These are phyloP conservation scores for Pseudopleuronectes americanus DNA, from an alignment of 2,797 vertebrate genomes.

Conservation along the genomic window DNA sequence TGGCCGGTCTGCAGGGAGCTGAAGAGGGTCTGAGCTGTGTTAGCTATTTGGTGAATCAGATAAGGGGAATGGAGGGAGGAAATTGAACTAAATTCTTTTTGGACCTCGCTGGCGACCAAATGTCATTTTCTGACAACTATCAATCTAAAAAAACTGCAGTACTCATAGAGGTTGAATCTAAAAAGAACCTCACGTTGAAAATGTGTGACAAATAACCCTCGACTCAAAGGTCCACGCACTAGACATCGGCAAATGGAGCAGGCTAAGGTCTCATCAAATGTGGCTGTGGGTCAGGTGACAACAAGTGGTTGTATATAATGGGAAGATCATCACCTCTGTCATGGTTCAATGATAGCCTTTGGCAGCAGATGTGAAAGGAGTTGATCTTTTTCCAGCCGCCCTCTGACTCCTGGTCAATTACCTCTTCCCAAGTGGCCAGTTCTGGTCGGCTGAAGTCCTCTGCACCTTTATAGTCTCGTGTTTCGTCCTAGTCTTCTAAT, in stretches of 20 bases:
- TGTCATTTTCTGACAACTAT: constrained; percentile 48
- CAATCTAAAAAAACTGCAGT: constrained; percentile 24
- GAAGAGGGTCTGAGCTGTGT: constrained; percentile 21
- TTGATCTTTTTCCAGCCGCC: neutral
- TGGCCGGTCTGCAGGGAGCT: constrained; percentile 35
- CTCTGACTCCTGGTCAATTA: neutral
- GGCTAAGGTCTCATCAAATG: neutral
- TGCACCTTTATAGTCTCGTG: neutral
- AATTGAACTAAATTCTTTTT: constrained; percentile 31
- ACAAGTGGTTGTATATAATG: neutral
- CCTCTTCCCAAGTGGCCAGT: neutral
- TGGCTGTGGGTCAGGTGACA: neutral
- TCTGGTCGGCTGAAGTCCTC: neutral
- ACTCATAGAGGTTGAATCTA: neutral
- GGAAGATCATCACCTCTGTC: neutral
- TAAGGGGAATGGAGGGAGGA: constrained; percentile 26
- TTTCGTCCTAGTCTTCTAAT: neutral
- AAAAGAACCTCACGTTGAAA: constrained; percentile 7
- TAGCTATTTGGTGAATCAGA: constrained; percentile 18
- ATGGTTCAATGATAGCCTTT: neutral
- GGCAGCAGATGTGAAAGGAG: neutral
- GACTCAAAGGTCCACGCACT: rapidly evolving
- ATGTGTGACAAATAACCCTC: constrained; percentile 4
- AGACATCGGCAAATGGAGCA: neutral
- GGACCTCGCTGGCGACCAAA: constrained; percentile 30